Percentiles rank a stretch among this genome's conserved stretches.
phyloP scores from a whole-genome alignment of 2,888 invertebrate species.

The Oscheius sp. region DNA sequence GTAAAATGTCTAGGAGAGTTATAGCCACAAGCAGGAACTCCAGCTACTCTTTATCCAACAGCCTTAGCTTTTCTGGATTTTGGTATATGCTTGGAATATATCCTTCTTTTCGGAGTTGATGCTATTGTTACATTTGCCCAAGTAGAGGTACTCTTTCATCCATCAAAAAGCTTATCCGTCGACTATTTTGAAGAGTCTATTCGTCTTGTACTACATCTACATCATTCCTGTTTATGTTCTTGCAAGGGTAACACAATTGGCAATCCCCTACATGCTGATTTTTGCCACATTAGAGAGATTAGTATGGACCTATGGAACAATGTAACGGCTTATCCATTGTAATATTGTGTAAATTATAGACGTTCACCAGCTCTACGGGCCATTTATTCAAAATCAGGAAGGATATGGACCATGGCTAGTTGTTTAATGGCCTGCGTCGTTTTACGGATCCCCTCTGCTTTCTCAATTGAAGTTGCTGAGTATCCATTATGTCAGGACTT shows the following conservation, averaged over 20 bases:
- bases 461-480: slow-evolving; percentile 53
- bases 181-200: slow-evolving; percentile 51
- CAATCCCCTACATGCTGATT: slow-evolving; percentile 72
- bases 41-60: slow-evolving; percentile 68
- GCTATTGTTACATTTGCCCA: slow-evolving; percentile 64
- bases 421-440: slow-evolving; percentile 57
- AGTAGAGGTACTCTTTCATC: slow-evolving; percentile 49
- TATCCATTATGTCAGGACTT: slow-evolving; percentile 61
- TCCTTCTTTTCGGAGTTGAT: slow-evolving; percentile 69
- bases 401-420: slow-evolving; percentile 62
- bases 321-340: slow-evolving; percentile 37
- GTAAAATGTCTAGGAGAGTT: not conserved
- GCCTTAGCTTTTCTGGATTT: slow-evolving; percentile 58
- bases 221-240: slow-evolving; percentile 68
- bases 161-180: not conserved
- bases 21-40: slow-evolving; percentile 51
- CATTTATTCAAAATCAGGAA: slow-evolving; percentile 65
- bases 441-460: slow-evolving; percentile 63
- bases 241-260: slow-evolving; percentile 61
- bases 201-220: slow-evolving; percentile 69
- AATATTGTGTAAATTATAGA: not conserved
- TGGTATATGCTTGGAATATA: slow-evolving; percentile 67
- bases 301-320: slow-evolving; percentile 64
- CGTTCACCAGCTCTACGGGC: slow-evolving; percentile 54
- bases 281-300: slow-evolving; percentile 71